Base-by-base conservation (phyloP, 2,888 invertebrate species). In the Conus canariensis region DNA sequence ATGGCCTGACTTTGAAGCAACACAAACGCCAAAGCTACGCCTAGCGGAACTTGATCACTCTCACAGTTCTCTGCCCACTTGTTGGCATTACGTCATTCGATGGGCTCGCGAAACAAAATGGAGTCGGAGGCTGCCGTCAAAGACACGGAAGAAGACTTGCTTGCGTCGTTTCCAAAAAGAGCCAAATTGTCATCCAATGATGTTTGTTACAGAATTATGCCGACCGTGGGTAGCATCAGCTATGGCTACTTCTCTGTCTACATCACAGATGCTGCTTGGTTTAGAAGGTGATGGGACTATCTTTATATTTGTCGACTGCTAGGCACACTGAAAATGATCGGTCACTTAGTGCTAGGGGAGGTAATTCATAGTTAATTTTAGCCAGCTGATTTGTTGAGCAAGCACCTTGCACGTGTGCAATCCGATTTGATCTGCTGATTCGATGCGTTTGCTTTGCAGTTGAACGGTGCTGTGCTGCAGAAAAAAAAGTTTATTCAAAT, bases 181-280 rank as follows among this genome's bases (percentile, higher is more conserved):
- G 59, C 85, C 70, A 87, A 88, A 70, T 70, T 91, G 25, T 88
- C 90, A n/a, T 85, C 87, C 67, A 89, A 93, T 30, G 91, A 91
- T 74, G 88, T 93, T 14, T 91, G 91, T 25, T 92, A 91, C 77
- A 90, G 92, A 77, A 90, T 93, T 82, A 60, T 94, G n/a, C 95
- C 95, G 59, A 90, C 93, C 59, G 90, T 93, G 19, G 95, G 95
- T 3, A 92, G 92, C 22, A 91, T 94, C 10, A 94, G 95, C 87
- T 94, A 94, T 89, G 93, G 94, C 86, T 85, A 93, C 59, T 95
- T 95, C 91, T 94, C 95, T 16, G 89, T 93, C 12, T 93, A 94
- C 90, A 94, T 95, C 74, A 93, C 95, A 93, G 92, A 94, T 83
- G 94, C 94, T 5, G 90, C 90, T 86, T 90, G 92, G 83, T 95